Evolutionary conservation across 2,797 vertebrate genomes (phyloP), one percentile per base, ranked within the genome.

Genomic region (Acanthopagrus latus): DNA sequence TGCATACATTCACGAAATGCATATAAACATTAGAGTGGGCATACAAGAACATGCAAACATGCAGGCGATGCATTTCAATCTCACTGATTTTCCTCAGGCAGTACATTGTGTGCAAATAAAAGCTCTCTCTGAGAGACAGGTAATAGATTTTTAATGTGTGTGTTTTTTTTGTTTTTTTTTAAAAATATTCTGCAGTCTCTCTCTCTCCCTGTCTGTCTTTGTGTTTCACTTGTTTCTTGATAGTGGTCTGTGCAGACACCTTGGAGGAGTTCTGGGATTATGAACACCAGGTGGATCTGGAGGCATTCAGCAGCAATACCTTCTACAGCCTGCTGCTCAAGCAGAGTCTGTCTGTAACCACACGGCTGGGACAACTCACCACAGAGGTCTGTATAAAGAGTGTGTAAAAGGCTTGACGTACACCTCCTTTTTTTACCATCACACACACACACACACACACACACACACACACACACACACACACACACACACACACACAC

Each of bases 341-440:
- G n/a, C 97, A 99, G 76, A 97, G 96, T 12, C 88, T 96, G 14
- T 93, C 96, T 0, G 95, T 99, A 71, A 98, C 97, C 0, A 73
- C 86, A 25, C 94, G 87, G 0, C 93, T 99, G 79, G 95, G 95
- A 23, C 95, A 96, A 55, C 94, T 96, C 80, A 96, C 95, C 78
- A 94, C 95, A 41, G 97, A 99, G 96, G 97, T 97, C 50, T 55
- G 54, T 41, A 33, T 29, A 33, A 7, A 33, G 29, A 33, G 0
- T 7, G 29, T 33, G 29, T 33, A 55, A 3, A 55, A 54, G 3
- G 47, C 67, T 4, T 75, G 43, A 57, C 1, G 12, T n/a, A 20
- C 52, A 21, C 16, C 3, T 6, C 5, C 38, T 20, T 25, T 16
- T 14, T 14, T 29, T 57, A 25, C 16, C 67, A 14, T 33, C 59